A percentile compares a stretch with the other conserved stretches of the same genome.
Evolutionary conservation across 1,140 invertebrate species (phyloP).

Genomic region (Gryllus bimaculatus): DNA sequence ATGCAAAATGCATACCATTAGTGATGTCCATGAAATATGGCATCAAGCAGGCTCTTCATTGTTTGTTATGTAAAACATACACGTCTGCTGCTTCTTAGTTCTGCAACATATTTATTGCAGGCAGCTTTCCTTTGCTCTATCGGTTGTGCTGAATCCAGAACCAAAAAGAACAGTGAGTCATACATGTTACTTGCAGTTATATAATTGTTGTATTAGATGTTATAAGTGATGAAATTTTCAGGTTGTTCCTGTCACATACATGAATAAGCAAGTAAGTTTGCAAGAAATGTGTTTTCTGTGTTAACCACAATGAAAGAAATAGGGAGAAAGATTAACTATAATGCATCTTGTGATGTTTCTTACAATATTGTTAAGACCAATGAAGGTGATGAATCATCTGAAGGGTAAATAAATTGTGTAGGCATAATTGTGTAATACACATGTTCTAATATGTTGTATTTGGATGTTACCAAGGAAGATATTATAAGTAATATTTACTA

Average conservation of each 20-base stretch:
- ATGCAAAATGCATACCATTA: constrained; percentile 2
- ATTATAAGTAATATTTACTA: neutral
- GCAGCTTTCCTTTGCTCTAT: constrained; percentile 13
- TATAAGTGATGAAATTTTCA: constrained; percentile 12
- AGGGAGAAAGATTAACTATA: neutral
- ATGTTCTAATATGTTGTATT: neutral
- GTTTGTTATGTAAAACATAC: neutral
- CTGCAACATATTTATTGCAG: neutral
- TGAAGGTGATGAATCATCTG: neutral
- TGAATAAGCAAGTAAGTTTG: neutral
- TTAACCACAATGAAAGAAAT: neutral
- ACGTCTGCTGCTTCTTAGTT: neutral
- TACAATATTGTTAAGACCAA: neutral
- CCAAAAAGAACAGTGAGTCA: neutral
- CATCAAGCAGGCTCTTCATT: neutral
- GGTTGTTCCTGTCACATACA: constrained; percentile 8
- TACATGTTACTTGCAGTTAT: constrained; percentile 8
- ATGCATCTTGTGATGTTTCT: neutral
- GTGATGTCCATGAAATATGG: constrained; percentile 1
- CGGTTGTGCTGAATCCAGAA: constrained; percentile 9
- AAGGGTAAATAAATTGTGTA: neutral
- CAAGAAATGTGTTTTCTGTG: constrained; percentile 2
- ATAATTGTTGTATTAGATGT: constrained; percentile 17
- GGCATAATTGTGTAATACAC: neutral
- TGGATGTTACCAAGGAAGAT: neutral